Conservation (phyloP, 2,797 vertebrate species). For the Dromococcyx pavoninus region DNA sequence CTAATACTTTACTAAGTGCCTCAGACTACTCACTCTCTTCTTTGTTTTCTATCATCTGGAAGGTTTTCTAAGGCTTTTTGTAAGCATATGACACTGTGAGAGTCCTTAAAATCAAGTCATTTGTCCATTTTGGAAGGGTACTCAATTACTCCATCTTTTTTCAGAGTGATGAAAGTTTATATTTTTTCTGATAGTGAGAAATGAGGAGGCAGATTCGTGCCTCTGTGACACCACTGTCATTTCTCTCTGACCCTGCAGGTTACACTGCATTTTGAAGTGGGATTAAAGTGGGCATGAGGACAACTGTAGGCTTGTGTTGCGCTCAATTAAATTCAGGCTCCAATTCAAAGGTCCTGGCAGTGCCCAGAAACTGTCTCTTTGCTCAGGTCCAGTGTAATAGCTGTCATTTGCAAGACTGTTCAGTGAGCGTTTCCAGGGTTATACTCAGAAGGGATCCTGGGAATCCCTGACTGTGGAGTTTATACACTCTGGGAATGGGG, state of each 20-base stretch:
- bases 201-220: not conserved
- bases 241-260: not conserved
- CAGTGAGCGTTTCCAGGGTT: not conserved
- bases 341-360: not conserved
- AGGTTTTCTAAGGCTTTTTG: not conserved
- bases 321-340: not conserved
- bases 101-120: not conserved
- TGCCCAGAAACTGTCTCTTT: not conserved
- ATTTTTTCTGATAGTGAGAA: not conserved
- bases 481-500: not conserved
- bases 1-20: not conserved
- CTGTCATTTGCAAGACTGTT: not conserved
- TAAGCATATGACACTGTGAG: not conserved
- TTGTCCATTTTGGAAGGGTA: not conserved
- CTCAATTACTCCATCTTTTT: not conserved
- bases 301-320: not conserved
- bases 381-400: not conserved
- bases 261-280: not conserved
- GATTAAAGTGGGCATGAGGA: not conserved
- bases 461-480: not conserved
- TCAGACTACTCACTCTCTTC: not conserved
- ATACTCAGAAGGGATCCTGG: not conserved
- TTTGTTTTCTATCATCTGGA: not conserved
- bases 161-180: not conserved
- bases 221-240: not conserved